Conservation (phyloP, 2,888 invertebrate genomes). For the Opisthograptis luteolata region DNA sequence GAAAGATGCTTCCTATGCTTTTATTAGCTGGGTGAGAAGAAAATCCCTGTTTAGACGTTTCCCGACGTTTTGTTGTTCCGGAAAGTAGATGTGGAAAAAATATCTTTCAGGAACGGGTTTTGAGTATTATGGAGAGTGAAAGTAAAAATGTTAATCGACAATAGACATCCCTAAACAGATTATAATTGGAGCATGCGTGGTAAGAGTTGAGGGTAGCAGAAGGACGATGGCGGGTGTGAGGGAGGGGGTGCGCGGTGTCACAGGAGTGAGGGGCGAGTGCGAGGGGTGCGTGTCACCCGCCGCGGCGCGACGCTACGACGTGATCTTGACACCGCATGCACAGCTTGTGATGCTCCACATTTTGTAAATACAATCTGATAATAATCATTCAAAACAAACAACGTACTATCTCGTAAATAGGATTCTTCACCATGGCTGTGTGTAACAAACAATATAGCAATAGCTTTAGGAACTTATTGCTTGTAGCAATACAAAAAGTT, state of each 20-base stretch:
- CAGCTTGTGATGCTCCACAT: slow-evolving; percentile 65
- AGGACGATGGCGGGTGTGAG: slow-evolving; percentile 47
- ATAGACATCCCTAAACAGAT: slow-evolving; percentile 81
- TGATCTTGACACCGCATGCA: slow-evolving; percentile 82
- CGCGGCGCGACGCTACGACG: slow-evolving; percentile 67
- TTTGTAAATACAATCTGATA: slow-evolving; percentile 51
- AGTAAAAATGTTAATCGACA: slow-evolving; percentile 70
- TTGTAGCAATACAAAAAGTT: no score
- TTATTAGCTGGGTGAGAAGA: slow-evolving; percentile 33
- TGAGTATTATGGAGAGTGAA: slow-evolving; percentile 23
- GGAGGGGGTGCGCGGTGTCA: slow-evolving; percentile 45
- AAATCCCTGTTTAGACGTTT: slow-evolving; percentile 29
- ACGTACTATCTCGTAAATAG: slow-evolving; percentile 18
- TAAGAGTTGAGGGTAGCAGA: slow-evolving; percentile 69
- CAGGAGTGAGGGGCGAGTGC: slow-evolving; percentile 46
- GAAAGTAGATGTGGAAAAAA: slow-evolving; percentile 12
- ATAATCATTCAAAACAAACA: slow-evolving; percentile 47
- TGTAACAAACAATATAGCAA: slow-evolving; percentile 14
- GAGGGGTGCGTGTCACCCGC: slow-evolving; percentile 69
- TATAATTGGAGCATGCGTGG: slow-evolving; percentile 85
- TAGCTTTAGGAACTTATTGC: no score
- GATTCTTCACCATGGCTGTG: slow-evolving; percentile 16
- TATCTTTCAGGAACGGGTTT: slow-evolving; percentile 4
- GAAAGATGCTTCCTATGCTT: slow-evolving; percentile 42
- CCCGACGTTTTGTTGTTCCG: slow-evolving; percentile 19